Base-by-base conservation (phyloP, 2,888 invertebrate genomes). In the Lepidocyrtinus sp. region DNA sequence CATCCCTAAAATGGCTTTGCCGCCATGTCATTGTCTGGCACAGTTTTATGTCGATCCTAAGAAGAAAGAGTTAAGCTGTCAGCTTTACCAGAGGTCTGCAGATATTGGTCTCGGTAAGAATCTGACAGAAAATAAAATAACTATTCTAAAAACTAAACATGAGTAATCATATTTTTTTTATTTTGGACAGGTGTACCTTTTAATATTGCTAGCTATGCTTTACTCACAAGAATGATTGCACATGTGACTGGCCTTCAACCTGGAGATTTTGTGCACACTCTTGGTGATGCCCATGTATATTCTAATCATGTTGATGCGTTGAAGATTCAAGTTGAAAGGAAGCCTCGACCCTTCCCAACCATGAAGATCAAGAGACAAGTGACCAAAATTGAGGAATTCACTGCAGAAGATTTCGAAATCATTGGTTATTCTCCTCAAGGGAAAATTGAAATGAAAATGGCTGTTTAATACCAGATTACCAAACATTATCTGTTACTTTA, bases 31-130 rank as follows among this genome's bases (percentile, higher is more conserved):
- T 88, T 95, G 96, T 87, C 90, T 99, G 63, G 95, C 93, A 0
- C 99, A 99, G 89, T 99, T 99, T 90, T 96, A 95, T 90, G 98
- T 99, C 0, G 92, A 93, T 0, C 90, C 92, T 86, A 93, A 92
- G 0, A 84, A 78, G 17, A 69, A 82, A 22, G 95, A 95, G 88
- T 90, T 99, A 0, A 96, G 96, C 0, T 98, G 97, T 87, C 94
- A 96, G 87, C 89, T 99, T 84, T 98, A 98, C 88, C 99, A 99
- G 89, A 91, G 99, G 84, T 98, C 98, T 87, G 99, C 97, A 5
- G 99, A 99, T 88, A 96, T 99, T 94, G 98, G 98, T 1, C 91
- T 99, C 0, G 99, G 99, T n/a, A 97, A 98, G 0, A 98, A 98
- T 12, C 99, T 72, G 36, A 5, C 12, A 36, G 36, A 36, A 36